Evolutionary conservation across 2,113 vertebrate genomes (phyloP).

Genomic region (Progne subis): DNA sequence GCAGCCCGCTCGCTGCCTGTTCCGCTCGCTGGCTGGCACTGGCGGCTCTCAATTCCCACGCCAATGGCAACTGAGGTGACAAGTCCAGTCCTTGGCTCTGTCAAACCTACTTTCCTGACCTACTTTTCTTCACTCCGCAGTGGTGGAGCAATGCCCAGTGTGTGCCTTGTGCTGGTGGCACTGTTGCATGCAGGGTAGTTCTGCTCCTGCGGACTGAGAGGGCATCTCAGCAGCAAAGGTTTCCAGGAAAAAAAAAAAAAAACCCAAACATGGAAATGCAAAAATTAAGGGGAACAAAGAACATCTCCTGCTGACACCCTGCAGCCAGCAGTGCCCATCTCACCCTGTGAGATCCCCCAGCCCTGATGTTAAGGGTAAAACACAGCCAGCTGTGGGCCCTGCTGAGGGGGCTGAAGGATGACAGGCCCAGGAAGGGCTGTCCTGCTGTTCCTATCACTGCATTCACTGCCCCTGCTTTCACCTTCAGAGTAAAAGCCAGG

Average conservation of each 20-base stretch:
- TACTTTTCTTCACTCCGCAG: conserved; percentile 76
- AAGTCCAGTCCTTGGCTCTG: conserved; percentile 83
- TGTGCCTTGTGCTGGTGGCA: conserved; percentile 36
- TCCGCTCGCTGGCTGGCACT: not conserved
- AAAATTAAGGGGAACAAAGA: not conserved
- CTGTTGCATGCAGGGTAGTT: not conserved
- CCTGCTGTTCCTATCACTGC: not conserved
- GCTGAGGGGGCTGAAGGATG: not conserved
- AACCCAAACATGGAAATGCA: not conserved
- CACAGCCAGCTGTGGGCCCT: not conserved
- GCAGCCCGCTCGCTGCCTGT: not conserved
- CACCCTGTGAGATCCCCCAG: not conserved
- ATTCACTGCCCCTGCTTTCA: not conserved
- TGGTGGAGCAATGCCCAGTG: conserved; percentile 62
- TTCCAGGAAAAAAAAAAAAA: not conserved
- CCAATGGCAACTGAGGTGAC: conserved; percentile 83
- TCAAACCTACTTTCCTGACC: conserved; percentile 85
- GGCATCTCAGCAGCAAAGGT: not conserved
- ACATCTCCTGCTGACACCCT: not conserved
- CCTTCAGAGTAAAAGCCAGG: not conserved
- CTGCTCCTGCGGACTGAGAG: not conserved
- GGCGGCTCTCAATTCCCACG: conserved; percentile 61
- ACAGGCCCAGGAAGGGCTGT: not conserved
- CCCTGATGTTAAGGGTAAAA: not conserved
- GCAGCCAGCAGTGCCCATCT: not conserved